phyloP scores from a whole-genome alignment of 1,140 invertebrate species.

The Pectinophora gossypiella region DNA sequence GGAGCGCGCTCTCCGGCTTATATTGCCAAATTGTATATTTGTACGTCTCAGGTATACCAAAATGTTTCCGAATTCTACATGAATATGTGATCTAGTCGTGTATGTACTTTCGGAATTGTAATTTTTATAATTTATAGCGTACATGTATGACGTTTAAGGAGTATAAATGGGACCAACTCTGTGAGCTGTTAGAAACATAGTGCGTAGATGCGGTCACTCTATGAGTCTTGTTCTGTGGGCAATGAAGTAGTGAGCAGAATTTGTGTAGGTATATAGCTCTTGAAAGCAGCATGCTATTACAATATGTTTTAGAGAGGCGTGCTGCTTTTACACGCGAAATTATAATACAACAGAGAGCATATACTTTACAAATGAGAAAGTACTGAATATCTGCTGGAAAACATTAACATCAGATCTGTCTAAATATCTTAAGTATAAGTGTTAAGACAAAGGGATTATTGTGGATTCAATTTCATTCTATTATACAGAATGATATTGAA shows the following conservation, averaged over 20 bases:
- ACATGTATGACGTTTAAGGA: constrained; percentile 56
- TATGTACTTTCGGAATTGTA: constrained; percentile 75
- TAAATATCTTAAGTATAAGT: constrained; percentile 36
- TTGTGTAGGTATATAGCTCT: constrained; percentile 47
- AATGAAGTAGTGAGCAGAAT: constrained; percentile 35
- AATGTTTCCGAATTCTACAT: constrained; percentile 74
- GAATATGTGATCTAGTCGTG: constrained; percentile 73
- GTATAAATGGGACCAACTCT: constrained; percentile 70
- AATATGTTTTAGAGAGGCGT: constrained; percentile 71
- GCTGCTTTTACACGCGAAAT: constrained; percentile 53
- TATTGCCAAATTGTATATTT: constrained; percentile 64
- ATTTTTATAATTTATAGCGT: constrained; percentile 69
- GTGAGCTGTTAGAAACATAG: constrained; percentile 42
- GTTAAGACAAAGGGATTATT: constrained; percentile 9
- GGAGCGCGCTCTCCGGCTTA: constrained; percentile 29
- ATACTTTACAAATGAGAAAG: constrained; percentile 30
- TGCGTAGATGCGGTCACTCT: constrained; percentile 30
- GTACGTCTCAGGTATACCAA: constrained; percentile 66
- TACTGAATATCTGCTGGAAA: constrained; percentile 38
- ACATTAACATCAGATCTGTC: constrained; percentile 58
- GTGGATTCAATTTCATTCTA: constrained; percentile 39
- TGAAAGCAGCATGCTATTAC: constrained; percentile 60
- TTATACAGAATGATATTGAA: constrained; percentile 41
- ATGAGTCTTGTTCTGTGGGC: constrained; percentile 2
- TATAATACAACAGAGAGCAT: constrained; percentile 58